Base-by-base conservation (phyloP, 2,888 invertebrate genomes). In the Epinotia nisella region DNA sequence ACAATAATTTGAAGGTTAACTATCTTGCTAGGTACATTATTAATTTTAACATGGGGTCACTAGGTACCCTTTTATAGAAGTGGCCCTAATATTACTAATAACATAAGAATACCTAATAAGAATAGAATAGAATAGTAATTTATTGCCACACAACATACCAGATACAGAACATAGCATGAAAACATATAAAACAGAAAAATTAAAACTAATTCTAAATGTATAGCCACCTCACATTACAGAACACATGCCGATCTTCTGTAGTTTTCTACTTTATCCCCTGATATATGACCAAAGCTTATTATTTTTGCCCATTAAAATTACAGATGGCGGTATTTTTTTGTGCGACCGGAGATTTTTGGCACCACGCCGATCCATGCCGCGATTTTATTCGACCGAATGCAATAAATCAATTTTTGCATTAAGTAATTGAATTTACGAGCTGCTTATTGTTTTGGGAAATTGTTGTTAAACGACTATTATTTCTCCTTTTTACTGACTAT, bases 321-420 rank as follows among this genome's bases (percentile, higher is more conserved):
- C 87, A 85, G 87, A 90, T 88, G 86, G 84, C 78, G 80, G 81
- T 84, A 83, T 49, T 85, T 88, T 84, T 87, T 87, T 83, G 76
- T 75, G 79, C 78, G 82, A 78, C 79, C 79, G 79, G 82, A 84
- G 80, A 84, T 87, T 87, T 87, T 87, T 92, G 92, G 91, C 92
- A 87, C 79, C 66, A 77, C 83, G 91, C 92, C 92, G 87, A 86
- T 84, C 78, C 77, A 35, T 80, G 21, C 81, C 85, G 84, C 80
- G 86, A 87, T 90, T 90, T 90, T 88, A 90, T 90, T 89, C 85
- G 83, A 79, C 83, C 87, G 76, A 78, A 77, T 75, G 80, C 77
- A 76, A 81, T 92, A 92, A 92, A 93, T 92, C 92, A 91, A 87
- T 87, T 90, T 90, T 88, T 90, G 89, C 90, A 91, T 92, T 90